Conservation (phyloP, 35 echinoderm and acorn worm genomes). For the Ophiothrix spiculata region DNA sequence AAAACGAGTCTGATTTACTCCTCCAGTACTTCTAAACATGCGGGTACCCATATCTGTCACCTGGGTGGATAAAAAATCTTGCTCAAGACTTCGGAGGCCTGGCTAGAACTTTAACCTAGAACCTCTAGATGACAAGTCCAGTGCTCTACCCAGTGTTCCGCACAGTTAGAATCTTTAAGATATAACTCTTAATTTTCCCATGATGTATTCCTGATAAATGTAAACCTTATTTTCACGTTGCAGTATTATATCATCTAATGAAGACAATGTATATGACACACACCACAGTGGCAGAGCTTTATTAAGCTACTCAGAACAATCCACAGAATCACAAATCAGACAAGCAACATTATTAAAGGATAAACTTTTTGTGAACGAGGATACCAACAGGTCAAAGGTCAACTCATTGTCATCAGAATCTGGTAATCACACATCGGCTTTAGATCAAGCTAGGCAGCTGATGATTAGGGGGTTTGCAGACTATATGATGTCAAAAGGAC, state of each 20-base stretch:
- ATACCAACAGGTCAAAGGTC: background rate
- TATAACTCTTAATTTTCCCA: background rate
- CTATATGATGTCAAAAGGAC: slow-evolving; percentile 38
- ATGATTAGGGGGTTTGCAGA: slow-evolving; percentile 49
- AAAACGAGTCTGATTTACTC: too few species aligned
- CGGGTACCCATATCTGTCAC: too few species aligned
- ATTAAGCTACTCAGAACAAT: slow-evolving; percentile 16
- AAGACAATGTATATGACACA: background rate
- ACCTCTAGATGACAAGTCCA: too few species aligned
- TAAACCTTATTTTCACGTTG: background rate
- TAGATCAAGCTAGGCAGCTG: slow-evolving; percentile 17
- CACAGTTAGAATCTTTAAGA: background rate
- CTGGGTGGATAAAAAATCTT: too few species aligned
- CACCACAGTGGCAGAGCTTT: slow-evolving; percentile 46
- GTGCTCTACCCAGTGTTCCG: too few species aligned
- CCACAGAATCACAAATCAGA: background rate
- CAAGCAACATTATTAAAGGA: background rate
- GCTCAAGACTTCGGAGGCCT: background rate
- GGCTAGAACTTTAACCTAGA: background rate
- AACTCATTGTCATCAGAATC: background rate
- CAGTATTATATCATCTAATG: slow-evolving; percentile 28
- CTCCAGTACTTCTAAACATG: too few species aligned
- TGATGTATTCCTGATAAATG: background rate
- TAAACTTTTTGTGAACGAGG: background rate
- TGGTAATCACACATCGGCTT: background rate